phyloP scores from a whole-genome alignment of 2,888 invertebrate genomes.

The Bellardia bayeri region DNA sequence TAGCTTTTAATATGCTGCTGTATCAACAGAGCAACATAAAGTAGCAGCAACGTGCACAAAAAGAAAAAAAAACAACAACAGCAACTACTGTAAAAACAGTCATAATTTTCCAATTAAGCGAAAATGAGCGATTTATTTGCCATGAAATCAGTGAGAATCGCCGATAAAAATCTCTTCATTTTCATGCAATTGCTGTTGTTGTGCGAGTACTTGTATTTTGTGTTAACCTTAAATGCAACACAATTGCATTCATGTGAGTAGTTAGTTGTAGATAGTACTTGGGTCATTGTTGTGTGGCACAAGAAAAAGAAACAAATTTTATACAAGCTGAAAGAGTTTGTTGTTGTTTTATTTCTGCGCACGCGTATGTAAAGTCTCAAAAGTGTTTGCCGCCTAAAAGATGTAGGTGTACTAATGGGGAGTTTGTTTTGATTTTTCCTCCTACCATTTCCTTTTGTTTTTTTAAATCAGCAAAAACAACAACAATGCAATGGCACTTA shows the following conservation, averaged over 20 bases:
- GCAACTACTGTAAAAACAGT: constrained; percentile 71
- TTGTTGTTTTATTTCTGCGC: constrained; percentile 72
- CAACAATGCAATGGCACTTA: too few species aligned
- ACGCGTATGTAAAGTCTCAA: constrained; percentile 59
- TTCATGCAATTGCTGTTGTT: constrained; percentile 64
- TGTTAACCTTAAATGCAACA: constrained; percentile 51
- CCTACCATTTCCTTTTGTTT: constrained; percentile 41
- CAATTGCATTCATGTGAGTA: constrained; percentile 14
- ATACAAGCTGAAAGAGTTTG: constrained; percentile 46
- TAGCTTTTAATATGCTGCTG: constrained; percentile 13
- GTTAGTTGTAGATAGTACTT: not conserved
- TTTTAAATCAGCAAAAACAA: not conserved
- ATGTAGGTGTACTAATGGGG: constrained; percentile 75
- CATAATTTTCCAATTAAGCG: constrained; percentile 85
- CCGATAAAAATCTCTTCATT: constrained; percentile 84
- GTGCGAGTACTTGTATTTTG: constrained; percentile 13
- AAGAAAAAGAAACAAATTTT: constrained; percentile 5
- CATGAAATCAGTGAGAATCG: constrained; percentile 85
- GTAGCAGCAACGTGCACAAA: constrained; percentile 39
- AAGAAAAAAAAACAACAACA: constrained; percentile 33
- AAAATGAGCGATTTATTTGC: constrained; percentile 85
- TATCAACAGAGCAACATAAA: constrained; percentile 19
- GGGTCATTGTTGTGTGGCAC: constrained; percentile 10
- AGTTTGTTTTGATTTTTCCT: constrained; percentile 39
- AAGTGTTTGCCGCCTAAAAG: constrained; percentile 76